Percentiles rank a stretch among this genome's conserved stretches.
Evolutionary conservation across 2,888 invertebrate genomes (phyloP).

Genomic region (Serripes groenlandicus): DNA sequence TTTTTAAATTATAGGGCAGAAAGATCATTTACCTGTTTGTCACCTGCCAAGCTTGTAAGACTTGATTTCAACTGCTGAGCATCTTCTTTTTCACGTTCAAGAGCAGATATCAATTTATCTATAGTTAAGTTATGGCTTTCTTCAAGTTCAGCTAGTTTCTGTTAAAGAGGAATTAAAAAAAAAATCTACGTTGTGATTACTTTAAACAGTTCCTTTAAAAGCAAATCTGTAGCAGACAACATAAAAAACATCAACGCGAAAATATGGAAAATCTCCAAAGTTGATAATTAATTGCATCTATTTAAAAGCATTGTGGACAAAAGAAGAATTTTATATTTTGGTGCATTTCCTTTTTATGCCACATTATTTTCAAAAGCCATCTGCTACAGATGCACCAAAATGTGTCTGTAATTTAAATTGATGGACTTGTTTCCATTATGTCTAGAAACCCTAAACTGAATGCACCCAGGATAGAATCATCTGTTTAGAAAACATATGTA

Average conservation of each 20-base stretch:
- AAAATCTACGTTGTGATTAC: not conserved
- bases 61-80: constrained; percentile 68
- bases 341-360: not conserved
- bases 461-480: too few species aligned
- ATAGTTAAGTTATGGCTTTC: constrained; percentile 91
- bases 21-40: constrained; percentile 79
- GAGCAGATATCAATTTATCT: constrained; percentile 89
- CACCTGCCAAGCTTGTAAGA: constrained; percentile 79
- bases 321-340: not conserved
- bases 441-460: too few species aligned
- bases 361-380: not conserved
- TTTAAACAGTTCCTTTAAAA: too few species aligned
- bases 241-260: not conserved
- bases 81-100: constrained; percentile 78
- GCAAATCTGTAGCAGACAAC: not conserved
- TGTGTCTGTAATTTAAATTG: too few species aligned
- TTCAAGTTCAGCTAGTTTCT: constrained; percentile 60
- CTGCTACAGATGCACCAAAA: too few species aligned
- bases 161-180: constrained; percentile 7
- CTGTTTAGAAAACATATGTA: too few species aligned
- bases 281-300: not conserved
- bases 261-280: not conserved
- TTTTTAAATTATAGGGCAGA: too few species aligned
- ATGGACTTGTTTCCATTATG: too few species aligned
- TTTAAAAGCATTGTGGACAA: not conserved